Evolutionary conservation across 1,140 invertebrate genomes (phyloP).

Genomic region (Gerris buenoi): DNA sequence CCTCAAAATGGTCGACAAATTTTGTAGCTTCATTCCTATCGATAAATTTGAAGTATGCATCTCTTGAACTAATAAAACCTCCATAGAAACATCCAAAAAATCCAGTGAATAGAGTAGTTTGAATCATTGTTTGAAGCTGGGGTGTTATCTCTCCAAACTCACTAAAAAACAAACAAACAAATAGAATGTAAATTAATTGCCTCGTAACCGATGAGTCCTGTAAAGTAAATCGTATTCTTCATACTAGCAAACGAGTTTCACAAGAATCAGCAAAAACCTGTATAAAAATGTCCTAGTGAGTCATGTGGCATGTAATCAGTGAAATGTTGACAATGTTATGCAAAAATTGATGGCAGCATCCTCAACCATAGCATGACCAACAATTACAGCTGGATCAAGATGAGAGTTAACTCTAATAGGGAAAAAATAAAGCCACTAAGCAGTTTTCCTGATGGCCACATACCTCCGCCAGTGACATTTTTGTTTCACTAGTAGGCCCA

Average conservation of each 20-base stretch:
- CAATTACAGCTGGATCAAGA: too few species aligned
- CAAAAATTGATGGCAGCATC: neutral
- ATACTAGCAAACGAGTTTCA: neutral
- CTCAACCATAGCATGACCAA: too few species aligned
- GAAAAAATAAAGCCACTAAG: too few species aligned
- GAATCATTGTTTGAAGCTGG: slow-evolving; percentile 40
- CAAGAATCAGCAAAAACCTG: too few species aligned
- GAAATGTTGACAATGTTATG: neutral
- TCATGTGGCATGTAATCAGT: neutral
- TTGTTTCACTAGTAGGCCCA: too few species aligned
- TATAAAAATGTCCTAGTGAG: too few species aligned
- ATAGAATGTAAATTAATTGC: neutral
- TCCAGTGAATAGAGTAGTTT: slow-evolving; percentile 36
- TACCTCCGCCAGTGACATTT: too few species aligned
- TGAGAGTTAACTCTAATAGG: too few species aligned
- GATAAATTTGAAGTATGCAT: slow-evolving; percentile 48
- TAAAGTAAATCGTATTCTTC: neutral
- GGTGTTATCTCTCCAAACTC: slow-evolving; percentile 39
- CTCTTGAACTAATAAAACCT: slow-evolving; percentile 38
- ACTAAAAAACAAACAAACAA: slow-evolving; percentile 31
- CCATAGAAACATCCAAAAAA: slow-evolving; percentile 45
- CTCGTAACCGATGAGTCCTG: neutral
- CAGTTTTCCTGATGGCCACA: too few species aligned
- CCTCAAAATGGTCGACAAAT: slow-evolving; percentile 46
- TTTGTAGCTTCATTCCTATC: slow-evolving; percentile 52